Conservation (phyloP, 2,113 vertebrate species). For the Podarcis cretensis region DNA sequence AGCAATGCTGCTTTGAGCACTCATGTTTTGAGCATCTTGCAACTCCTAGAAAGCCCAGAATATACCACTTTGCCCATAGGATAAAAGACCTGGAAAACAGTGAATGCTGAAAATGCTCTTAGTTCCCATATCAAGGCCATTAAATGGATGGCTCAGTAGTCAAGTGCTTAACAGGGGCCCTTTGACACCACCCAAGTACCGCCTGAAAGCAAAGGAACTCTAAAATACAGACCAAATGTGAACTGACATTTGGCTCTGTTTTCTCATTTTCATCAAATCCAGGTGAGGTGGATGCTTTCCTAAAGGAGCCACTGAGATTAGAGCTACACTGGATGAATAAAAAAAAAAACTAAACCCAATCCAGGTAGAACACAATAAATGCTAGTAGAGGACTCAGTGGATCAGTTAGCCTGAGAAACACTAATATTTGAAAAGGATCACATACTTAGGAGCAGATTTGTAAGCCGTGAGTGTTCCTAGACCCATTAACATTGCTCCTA, state of each 20-base stretch:
- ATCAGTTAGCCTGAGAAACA: background rate
- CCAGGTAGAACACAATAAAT: background rate
- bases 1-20: background rate
- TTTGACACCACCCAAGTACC: background rate
- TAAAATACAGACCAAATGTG: background rate
- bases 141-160: background rate
- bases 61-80: background rate
- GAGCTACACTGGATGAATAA: background rate
- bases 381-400: background rate
- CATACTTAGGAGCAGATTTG: background rate
- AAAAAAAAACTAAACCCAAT: background rate
- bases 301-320: background rate
- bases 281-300: background rate
- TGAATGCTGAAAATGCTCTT: background rate
- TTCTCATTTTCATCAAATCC: background rate
- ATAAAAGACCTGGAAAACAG: background rate
- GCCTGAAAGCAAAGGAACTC: background rate
- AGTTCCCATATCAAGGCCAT: background rate
- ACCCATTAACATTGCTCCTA: background rate
- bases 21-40: background rate
- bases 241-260: background rate
- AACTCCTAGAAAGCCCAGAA: background rate
- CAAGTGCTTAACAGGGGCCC: background rate
- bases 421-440: too few species aligned
- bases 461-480: background rate